phyloP scores from a whole-genome alignment of 2,113 vertebrate species.

The Chlorocebus sabaeus region DNA sequence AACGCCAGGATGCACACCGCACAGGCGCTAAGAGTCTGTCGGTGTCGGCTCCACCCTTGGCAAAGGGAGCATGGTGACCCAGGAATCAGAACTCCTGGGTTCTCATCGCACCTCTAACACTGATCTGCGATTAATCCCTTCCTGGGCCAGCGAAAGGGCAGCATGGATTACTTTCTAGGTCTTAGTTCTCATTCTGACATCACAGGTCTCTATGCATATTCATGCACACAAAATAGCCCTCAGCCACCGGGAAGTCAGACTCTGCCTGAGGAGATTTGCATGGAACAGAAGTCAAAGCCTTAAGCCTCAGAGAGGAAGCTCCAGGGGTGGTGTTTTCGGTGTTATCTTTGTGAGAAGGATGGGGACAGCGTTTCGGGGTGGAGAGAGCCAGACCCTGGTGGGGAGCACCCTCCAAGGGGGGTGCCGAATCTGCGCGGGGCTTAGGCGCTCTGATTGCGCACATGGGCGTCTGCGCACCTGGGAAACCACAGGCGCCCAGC shows the following conservation, averaged over 20 bases:
- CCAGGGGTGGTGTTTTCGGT: background rate
- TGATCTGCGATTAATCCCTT: background rate
- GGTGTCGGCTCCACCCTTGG: background rate
- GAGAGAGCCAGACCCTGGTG: background rate
- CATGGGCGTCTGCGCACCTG: rapidly evolving
- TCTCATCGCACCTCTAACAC: background rate
- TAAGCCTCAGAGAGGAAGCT: background rate
- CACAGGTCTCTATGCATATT: conserved; percentile 35
- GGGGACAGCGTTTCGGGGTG: background rate
- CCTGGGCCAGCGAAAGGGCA: background rate
- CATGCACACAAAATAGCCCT: background rate
- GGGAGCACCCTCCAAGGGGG: too few relatives aligned
- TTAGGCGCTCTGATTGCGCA: background rate
- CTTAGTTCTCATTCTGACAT: background rate
- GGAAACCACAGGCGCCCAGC: background rate
- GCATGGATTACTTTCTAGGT: background rate
- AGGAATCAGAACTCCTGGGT: background rate
- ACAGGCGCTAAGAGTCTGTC: background rate
- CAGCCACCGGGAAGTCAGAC: background rate
- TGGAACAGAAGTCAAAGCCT: conserved; percentile 34
- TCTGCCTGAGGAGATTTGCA: conserved; percentile 36
- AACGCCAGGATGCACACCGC: background rate
- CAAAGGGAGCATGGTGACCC: background rate
- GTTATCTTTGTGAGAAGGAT: background rate
- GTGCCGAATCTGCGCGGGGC: too few relatives aligned